A percentile compares a stretch with the other conserved stretches of the same genome.
These are phyloP conservation scores for Sclerurus mexicanus DNA, from an alignment of 2,113 vertebrate genomes.

Conservation along the genomic window DNA sequence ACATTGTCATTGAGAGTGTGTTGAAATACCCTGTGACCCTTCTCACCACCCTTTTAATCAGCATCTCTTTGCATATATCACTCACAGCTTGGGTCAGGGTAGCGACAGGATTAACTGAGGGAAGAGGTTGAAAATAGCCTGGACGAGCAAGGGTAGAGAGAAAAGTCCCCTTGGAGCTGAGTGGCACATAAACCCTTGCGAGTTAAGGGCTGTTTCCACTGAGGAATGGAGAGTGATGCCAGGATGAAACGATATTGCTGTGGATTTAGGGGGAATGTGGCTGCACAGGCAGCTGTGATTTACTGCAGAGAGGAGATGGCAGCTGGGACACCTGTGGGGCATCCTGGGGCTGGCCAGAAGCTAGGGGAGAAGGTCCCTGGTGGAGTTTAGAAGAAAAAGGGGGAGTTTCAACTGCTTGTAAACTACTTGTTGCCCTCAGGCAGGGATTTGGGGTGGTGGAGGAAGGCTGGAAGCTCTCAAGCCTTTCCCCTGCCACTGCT, in stretches of 20 bases:
- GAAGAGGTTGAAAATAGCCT: not conserved
- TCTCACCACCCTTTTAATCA: not conserved
- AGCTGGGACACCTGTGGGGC: not conserved
- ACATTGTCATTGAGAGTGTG: not conserved
- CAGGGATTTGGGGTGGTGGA: rapidly evolving
- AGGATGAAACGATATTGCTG: rapidly evolving
- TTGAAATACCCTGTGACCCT: not conserved
- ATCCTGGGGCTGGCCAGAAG: not conserved
- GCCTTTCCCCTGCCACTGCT: not conserved
- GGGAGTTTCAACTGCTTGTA: rapidly evolving
- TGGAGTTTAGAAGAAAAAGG: not conserved
- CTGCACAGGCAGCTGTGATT: not conserved
- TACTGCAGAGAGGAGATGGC: not conserved
- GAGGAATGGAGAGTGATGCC: not conserved
- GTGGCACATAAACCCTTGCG: rapidly evolving
- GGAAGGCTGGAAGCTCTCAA: not conserved
- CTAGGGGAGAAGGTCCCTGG: rapidly evolving
- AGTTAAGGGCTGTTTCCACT: not conserved
- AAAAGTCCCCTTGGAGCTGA: not conserved
- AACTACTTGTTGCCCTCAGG: not conserved
- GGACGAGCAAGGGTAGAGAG: not conserved
- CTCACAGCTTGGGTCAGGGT: not conserved
- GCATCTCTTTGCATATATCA: not conserved
- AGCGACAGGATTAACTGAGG: not conserved
- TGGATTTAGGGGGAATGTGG: not conserved